Base-by-base conservation (phyloP, 2,113 vertebrate genomes). In the Thomomys bottae region DNA sequence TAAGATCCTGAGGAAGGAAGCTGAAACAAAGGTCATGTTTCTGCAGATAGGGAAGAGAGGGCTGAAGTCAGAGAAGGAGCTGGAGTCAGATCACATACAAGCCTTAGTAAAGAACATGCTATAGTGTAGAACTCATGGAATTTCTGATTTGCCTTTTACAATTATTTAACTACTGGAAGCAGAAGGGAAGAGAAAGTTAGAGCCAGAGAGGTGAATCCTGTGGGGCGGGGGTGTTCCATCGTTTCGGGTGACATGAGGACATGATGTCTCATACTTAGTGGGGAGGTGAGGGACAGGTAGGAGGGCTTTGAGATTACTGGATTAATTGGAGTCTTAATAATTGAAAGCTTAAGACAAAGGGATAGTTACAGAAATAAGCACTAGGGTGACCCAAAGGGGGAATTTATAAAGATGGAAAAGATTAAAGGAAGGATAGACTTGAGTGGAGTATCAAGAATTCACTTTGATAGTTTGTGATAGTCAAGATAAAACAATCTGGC, bases 341-440 rank as follows among this genome's bases (percentile, higher is more conserved):
- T 40, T 61, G 24, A 72, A 63, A 40, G 11, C n/a, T 77, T 77
- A 92, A 72, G 84, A 63, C 30, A 61, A 76, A 83, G 63, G 14
- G 21, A 66, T 80, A n/a, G 68, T 82, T 82, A 54, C 10, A 91
- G 72, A 89, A 80, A 84, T 72, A 81, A 77, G 28, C 5, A n/a
- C 42, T 5, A 64, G 30, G 20, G 26, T 2, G 20, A 90, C 38
- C 87, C 77, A 61, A 42, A 84, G 73, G 20, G 72, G 49, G 49
- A 45, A 11, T 84, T 88, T 71, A 17, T 32, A 75, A 81, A 89
- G 11, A 2, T 34, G 21, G 26, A 72, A 70, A 85, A 63, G 42
- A 45, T 2, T 76, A 42, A 59, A 79, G 75, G 26, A 96, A 92
- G 76, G 82, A 80, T 76, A 83, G 63, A 84, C 90, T 93, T 93